These are phyloP conservation scores for Nasonovia ribisnigri DNA, from an alignment of 2,888 invertebrate species.

Conservation along the genomic window DNA sequence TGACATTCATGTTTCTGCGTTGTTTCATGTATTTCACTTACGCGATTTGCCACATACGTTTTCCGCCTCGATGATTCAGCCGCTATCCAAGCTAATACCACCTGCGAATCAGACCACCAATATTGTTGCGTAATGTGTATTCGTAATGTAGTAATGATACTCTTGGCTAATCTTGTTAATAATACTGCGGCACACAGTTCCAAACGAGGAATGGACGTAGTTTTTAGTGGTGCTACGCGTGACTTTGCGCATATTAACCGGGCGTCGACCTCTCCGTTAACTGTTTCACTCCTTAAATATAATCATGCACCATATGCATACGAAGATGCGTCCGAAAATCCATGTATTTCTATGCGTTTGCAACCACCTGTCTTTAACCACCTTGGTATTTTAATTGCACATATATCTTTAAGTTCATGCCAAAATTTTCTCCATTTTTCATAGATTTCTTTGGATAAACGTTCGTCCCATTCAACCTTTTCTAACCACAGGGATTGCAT, in stretches of 20 bases:
- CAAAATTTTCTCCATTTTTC: too few relatives aligned
- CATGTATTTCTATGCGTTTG: too few relatives aligned
- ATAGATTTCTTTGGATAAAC: too few relatives aligned
- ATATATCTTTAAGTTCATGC: too few relatives aligned
- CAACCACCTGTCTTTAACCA: too few relatives aligned
- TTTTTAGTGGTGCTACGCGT: slow-evolving; percentile 56
- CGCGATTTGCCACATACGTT: slow-evolving; percentile 68
- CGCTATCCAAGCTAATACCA: slow-evolving; percentile 23
- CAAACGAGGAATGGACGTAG: slow-evolving; percentile 38
- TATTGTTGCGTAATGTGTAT: background rate
- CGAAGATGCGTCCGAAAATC: slow-evolving; percentile 55
- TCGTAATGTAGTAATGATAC: background rate
- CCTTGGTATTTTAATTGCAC: too few relatives aligned
- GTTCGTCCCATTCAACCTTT: too few relatives aligned
- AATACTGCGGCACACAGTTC: slow-evolving; percentile 58
- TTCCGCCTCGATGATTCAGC: slow-evolving; percentile 67
- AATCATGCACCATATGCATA: slow-evolving; percentile 41
- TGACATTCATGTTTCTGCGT: too few relatives aligned
- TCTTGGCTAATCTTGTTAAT: slow-evolving; percentile 5
- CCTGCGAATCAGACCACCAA: slow-evolving; percentile 42
- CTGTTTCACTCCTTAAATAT: background rate
- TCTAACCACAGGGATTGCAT: too few relatives aligned
- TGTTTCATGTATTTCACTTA: too few relatives aligned
- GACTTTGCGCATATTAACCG: slow-evolving; percentile 55
- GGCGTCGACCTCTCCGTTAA: background rate